Evolutionary conservation across 2,888 invertebrate genomes (phyloP).

Genomic region (Pterobdella sp.): DNA sequence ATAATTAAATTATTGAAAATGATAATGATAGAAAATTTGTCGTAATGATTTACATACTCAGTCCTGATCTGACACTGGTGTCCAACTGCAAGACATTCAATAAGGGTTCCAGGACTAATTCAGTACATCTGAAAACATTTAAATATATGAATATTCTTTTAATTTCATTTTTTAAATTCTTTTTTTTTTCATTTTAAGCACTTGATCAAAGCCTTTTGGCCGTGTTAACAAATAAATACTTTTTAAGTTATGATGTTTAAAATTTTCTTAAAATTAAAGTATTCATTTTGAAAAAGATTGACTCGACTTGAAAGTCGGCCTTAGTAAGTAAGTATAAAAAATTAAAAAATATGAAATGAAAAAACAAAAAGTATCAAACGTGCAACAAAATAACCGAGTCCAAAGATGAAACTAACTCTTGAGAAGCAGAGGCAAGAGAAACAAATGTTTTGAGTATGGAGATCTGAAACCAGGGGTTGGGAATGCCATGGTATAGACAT

Average conservation of each 20-base stretch:
- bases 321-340: no score
- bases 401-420: neutral
- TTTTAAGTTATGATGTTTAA: neutral
- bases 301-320: no score
- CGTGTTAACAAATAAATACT: no score
- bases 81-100: neutral
- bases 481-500: neutral
- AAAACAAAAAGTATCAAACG: no score
- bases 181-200: neutral
- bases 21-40: no score
- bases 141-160: neutral
- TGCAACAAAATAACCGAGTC: neutral
- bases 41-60: neutral
- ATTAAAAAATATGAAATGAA: no score
- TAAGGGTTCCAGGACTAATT: neutral
- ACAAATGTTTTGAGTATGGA: neutral
- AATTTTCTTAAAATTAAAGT: neutral
- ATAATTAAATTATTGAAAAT: no score
- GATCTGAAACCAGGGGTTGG: neutral
- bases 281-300: no score
- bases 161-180: neutral
- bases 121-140: neutral
- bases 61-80: neutral
- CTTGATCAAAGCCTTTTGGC: no score
- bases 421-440: neutral